phyloP scores from a whole-genome alignment of 1,140 invertebrate species.

The Orchesella cincta region DNA sequence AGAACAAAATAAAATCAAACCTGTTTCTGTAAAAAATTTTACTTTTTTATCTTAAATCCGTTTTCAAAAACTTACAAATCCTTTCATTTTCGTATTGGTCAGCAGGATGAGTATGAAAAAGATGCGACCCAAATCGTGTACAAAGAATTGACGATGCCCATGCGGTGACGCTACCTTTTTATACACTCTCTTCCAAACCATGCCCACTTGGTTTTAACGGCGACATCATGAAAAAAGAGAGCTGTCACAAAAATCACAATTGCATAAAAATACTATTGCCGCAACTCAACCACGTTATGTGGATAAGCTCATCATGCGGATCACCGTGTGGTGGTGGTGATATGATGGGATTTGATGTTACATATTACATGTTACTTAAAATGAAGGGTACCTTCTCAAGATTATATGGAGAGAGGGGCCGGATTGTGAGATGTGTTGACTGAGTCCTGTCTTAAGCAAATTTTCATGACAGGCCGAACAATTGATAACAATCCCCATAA shows the following conservation, averaged over 20 bases:
- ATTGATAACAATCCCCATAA: not conserved
- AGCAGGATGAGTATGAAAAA: not conserved
- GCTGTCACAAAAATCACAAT: not conserved
- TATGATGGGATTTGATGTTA: too few relatives aligned
- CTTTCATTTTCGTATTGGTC: not conserved
- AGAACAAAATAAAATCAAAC: not conserved
- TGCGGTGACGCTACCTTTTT: conserved; percentile 4
- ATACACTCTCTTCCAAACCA: too few relatives aligned
- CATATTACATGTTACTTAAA: too few relatives aligned
- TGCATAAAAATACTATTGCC: not conserved
- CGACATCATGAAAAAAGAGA: not conserved
- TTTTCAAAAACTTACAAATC: conserved; percentile 14
- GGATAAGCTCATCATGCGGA: not conserved
- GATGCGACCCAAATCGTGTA: conserved; percentile 3
- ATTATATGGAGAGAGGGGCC: too few relatives aligned
- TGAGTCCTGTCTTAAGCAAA: too few relatives aligned
- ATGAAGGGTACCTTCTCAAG: too few relatives aligned
- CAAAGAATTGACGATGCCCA: conserved; percentile 9
- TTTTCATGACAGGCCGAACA: not conserved
- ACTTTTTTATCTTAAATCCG: not conserved
- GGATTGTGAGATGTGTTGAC: too few relatives aligned
- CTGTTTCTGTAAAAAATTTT: not conserved
- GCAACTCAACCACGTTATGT: not conserved
- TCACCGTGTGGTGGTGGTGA: too few relatives aligned
- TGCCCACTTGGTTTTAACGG: too few relatives aligned